These are phyloP conservation scores for Amaurobius ferox DNA, from an alignment of 2,888 invertebrate species.

Conservation along the genomic window DNA sequence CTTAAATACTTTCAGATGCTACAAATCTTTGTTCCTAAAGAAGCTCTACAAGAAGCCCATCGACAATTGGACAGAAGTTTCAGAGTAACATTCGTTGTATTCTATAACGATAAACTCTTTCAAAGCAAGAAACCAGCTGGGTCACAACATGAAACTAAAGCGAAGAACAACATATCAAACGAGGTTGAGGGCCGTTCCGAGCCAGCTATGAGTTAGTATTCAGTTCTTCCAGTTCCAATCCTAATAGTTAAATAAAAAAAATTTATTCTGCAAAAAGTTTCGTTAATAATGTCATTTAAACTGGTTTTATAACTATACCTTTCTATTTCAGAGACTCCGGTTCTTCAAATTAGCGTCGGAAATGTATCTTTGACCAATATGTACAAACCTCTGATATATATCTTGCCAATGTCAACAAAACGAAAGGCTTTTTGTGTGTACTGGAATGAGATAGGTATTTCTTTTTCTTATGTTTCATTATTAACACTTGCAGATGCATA, in stretches of 20 bases:
- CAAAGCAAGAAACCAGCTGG: constrained; percentile 28
- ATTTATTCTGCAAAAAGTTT: no score
- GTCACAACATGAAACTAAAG: background rate
- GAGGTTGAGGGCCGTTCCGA: background rate
- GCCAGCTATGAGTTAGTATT: background rate
- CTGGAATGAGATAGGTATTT: constrained; percentile 75
- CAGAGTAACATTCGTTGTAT: constrained; percentile 73
- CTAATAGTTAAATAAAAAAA: no score
- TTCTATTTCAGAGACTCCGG: constrained; percentile 44
- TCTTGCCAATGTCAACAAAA: constrained; percentile 64
- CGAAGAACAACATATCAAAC: background rate
- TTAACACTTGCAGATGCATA: no score
- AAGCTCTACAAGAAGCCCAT: constrained; percentile 67
- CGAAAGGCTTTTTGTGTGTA: constrained; percentile 75
- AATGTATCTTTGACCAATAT: constrained; percentile 67
- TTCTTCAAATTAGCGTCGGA: constrained; percentile 70
- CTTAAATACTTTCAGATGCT: constrained; percentile 43
- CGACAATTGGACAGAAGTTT: constrained; percentile 55
- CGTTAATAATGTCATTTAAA: no score
- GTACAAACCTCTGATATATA: constrained; percentile 53
- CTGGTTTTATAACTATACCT: no score
- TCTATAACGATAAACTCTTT: constrained; percentile 74
- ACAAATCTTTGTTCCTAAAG: constrained; percentile 55
- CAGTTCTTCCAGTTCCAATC: no score
- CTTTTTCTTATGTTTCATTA: background rate